Conservation (phyloP, 1,140 invertebrate genomes). For the Odontomachus brunneus region DNA sequence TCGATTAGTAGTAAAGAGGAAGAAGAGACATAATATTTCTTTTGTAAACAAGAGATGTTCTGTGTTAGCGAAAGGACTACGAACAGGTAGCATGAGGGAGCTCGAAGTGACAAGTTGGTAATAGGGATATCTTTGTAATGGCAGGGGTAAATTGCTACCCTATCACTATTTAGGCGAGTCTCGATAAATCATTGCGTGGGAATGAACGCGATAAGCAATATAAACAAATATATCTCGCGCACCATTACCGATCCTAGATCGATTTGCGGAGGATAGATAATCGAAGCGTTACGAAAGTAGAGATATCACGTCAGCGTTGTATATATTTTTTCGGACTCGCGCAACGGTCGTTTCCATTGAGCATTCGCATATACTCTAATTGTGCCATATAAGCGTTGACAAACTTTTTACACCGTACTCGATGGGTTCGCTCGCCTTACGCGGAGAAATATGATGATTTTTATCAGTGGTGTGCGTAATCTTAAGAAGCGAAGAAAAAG, state of each 20-base stretch:
- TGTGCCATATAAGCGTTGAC: slow-evolving; percentile 63
- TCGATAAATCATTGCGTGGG: background rate
- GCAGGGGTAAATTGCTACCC: background rate
- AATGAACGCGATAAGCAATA: slow-evolving; percentile 18
- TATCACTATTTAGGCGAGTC: background rate
- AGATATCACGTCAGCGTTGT: slow-evolving; percentile 11
- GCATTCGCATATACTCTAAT: slow-evolving; percentile 50
- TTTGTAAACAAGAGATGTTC: slow-evolving; percentile 1
- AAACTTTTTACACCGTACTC: slow-evolving; percentile 38
- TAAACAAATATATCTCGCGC: slow-evolving; percentile 9
- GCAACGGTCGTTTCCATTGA: slow-evolving; percentile 23
- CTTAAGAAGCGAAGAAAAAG: slow-evolving; percentile 1
- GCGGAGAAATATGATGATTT: slow-evolving; percentile 16
- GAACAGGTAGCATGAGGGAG: background rate
- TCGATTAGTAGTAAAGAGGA: slow-evolving; percentile 9
- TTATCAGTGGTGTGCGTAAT: slow-evolving; percentile 3
- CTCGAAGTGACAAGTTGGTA: background rate
- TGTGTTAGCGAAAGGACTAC: background rate
- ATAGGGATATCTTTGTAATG: slow-evolving; percentile 8
- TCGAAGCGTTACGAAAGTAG: background rate
- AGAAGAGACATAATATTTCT: background rate
- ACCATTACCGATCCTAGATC: slow-evolving; percentile 22
- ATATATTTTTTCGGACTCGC: slow-evolving; percentile 13
- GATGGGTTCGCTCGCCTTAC: background rate
- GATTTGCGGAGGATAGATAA: slow-evolving; percentile 6